Percentiles rank a stretch among this genome's conserved stretches.
These are phyloP conservation scores for Sepioteuthis lessoniana DNA, from an alignment of 2,888 invertebrate species.

Conservation along the genomic window DNA sequence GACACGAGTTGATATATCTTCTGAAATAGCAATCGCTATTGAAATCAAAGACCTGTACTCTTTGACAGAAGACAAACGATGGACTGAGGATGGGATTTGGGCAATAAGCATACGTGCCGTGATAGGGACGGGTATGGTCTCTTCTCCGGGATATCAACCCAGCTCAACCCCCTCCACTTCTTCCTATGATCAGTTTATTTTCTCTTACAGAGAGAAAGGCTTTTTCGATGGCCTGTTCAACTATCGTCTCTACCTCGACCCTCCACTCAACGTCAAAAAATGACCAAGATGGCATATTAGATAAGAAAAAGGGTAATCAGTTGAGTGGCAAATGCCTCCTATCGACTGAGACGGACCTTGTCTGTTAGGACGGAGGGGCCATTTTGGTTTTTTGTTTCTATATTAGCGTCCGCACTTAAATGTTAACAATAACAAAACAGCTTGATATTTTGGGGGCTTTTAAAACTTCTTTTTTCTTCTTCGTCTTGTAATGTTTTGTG, in stretches of 20 bases:
- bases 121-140: too few relatives aligned
- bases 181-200: too few relatives aligned
- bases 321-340: neutral
- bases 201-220: too few relatives aligned
- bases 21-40: too few relatives aligned
- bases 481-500: neutral
- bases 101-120: too few relatives aligned
- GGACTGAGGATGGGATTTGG: too few relatives aligned
- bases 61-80: too few relatives aligned
- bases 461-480: neutral
- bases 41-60: too few relatives aligned
- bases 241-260: neutral
- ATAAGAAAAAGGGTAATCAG: neutral
- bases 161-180: too few relatives aligned
- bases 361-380: neutral
- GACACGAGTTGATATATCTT: too few relatives aligned
- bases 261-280: neutral
- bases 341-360: slow-evolving; percentile 2
- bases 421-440: neutral
- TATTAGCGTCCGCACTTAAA: neutral
- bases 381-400: neutral
- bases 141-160: too few relatives aligned
- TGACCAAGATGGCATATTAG: neutral
- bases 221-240: too few relatives aligned
- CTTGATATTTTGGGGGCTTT: neutral